Evolutionary conservation across 2,797 vertebrate species (phyloP), one percentile per base, ranked within the genome.

Genomic region (Esox masquinongy): DNA sequence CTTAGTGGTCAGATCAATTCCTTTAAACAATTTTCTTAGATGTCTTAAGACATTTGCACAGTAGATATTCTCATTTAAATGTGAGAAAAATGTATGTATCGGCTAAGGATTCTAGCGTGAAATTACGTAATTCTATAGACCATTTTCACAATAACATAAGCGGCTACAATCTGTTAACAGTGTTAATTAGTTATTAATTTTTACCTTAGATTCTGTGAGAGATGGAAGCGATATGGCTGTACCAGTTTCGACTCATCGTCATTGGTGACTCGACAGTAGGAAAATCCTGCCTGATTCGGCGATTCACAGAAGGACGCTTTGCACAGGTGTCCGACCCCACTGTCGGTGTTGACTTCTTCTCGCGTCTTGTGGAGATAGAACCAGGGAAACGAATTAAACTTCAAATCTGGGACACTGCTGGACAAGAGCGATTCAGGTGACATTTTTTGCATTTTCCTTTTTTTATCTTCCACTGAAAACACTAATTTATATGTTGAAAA

Each of bases 211-310:
- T 67, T 67, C 47, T 22, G 43, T 9, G 22, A 67, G 53, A 36
- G 82, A 98, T 99, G 97, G 97, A 98, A 90, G 96, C 97, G 8
- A 98, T 98, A 91, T 99, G 97, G 97, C 95, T 98, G 15, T 98
- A 98, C 89, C 97, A 99, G 90, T 98, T 98, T 87, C 95, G 97
- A 61, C 93, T 98, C 74, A 98, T 99, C 82, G 96, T 98, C 86
- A 97, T 99, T 75, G 97, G 97, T 43, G 97, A 98, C 90, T 98
- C 97, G 82, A 99, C 97, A 0, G 97, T 98, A 31, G 97, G 96
- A 77, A 98, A 99, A 88, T 98, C 97, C 0, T 98, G 97, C 89
- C 93, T 98, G 80, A 98, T 98, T 84, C 96, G 96, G 47, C 94
- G 96, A 89, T 98, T 99, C 93, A 98, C 97, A 0, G 97, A 98